Evolutionary conservation across 2,888 invertebrate species (phyloP), one percentile per base, ranked within the genome.

Genomic region (Matsumyia berberina): DNA sequence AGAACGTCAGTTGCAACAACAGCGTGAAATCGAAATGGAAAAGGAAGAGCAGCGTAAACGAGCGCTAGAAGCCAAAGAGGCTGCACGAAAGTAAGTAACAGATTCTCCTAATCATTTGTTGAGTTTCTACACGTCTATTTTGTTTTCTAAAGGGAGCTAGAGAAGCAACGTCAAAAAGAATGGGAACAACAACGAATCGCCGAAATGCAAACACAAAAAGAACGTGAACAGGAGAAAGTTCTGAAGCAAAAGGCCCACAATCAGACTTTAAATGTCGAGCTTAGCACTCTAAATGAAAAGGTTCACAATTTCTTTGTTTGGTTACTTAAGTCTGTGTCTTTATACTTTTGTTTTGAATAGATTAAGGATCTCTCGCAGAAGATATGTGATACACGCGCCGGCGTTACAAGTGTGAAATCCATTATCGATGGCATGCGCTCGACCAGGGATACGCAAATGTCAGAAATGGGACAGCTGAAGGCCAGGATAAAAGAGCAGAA

Each of bases 341-440:
- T 15, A 51, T 7, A n/a, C 9, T 67, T 80, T 87, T 57, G 0
- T 62, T 82, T 88, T 90, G 11, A 89, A 94, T 24, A 92, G 94
- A 96, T 97, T 29, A 95, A 95, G 86, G 97, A 97, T 89, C 92
- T 97, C 64, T 96, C 96, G 7, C 94, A 94, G 87, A 96, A 96
- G 90, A 96, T 97, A 86, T 95, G 95, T 88, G 96, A 96, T 89
- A 96, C 97, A 0, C 93, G 96, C 15, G 95, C 96, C 5, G 96
- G 96, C 1, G 98, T 99, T 0, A 96, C 97, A 0, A 95, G 96
- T 39, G 96, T 97, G 1, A 99, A 99, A 91, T 94, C 96, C 0
- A 96, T 97, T n/a, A 99, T 99, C 76, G 99, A 99, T 90, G 96
- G 96, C 0, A 99, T 99, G 99, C 93, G 96, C 66, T 94, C 95